A percentile compares a stretch with the other conserved stretches of the same genome.
These are phyloP conservation scores for Altica lythri DNA, from an alignment of 2,888 invertebrate species.

Conservation along the genomic window DNA sequence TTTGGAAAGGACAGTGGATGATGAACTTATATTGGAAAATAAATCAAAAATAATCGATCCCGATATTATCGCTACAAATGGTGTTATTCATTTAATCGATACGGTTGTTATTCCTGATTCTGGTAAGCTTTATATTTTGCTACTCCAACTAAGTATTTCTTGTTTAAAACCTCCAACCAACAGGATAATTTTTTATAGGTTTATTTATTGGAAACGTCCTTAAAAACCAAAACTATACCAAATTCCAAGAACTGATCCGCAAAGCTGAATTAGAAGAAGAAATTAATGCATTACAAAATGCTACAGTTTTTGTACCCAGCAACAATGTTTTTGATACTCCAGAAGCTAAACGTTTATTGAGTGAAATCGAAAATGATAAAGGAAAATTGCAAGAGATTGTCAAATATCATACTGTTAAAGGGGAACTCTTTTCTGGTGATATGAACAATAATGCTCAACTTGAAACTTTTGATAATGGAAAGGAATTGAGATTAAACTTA, in stretches of 20 bases:
- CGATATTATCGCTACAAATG: constrained; percentile 72
- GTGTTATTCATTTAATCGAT: constrained; percentile 73
- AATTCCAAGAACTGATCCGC: constrained; percentile 62
- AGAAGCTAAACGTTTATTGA: constrained; percentile 53
- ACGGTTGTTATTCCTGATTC: constrained; percentile 68
- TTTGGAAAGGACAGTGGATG: constrained; percentile 59
- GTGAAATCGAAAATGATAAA: constrained; percentile 53
- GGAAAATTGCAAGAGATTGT: constrained; percentile 63
- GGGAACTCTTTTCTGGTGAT: constrained; percentile 63
- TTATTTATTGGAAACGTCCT: constrained; percentile 57
- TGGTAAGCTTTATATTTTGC: constrained; percentile 28
- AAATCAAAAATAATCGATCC: constrained; percentile 62
- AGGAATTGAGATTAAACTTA: constrained; percentile 64
- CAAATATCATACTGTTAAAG: constrained; percentile 66
- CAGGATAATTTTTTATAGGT: constrained; percentile 44
- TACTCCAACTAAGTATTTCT: background rate
- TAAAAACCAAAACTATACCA: constrained; percentile 64
- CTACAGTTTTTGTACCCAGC: constrained; percentile 68
- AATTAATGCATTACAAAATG: constrained; percentile 63
- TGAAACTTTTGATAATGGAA: constrained; percentile 56
- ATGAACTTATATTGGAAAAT: constrained; percentile 63
- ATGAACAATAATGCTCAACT: constrained; percentile 62
- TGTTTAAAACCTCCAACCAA: too few species aligned
- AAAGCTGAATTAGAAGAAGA: constrained; percentile 62
- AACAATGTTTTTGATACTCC: constrained; percentile 66